phyloP scores from a whole-genome alignment of 2,797 vertebrate species.

The Eurystomus glaucurus region DNA sequence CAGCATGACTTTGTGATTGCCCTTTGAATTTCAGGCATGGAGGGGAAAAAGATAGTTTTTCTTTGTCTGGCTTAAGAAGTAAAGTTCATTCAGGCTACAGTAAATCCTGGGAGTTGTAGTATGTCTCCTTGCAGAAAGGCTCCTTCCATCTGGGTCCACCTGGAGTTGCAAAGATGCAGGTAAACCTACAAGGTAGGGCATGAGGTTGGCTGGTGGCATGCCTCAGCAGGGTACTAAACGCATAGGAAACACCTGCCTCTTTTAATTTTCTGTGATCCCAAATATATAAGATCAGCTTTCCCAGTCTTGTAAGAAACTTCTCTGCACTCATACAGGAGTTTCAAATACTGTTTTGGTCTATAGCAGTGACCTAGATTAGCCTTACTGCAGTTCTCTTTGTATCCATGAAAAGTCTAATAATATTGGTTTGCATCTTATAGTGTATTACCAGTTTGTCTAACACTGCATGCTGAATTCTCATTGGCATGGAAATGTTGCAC shows the following conservation, averaged over 20 bases:
- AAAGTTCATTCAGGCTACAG: constrained; percentile 25
- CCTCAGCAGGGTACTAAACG: constrained; percentile 40
- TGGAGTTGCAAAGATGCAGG: not conserved
- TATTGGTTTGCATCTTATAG: not conserved
- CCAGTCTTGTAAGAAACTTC: constrained; percentile 15
- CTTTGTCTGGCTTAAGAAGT: not conserved
- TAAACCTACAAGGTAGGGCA: constrained; percentile 36
- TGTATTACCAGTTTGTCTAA: not conserved
- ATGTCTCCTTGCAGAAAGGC: not conserved
- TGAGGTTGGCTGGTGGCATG: not conserved
- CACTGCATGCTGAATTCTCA: not conserved
- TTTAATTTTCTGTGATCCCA: constrained; percentile 45
- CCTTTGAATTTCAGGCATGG: constrained; percentile 8
- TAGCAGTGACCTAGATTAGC: not conserved
- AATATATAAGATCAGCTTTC: constrained; percentile 12
- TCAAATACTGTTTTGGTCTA: not conserved
- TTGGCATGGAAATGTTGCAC: not conserved
- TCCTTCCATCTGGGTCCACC: not conserved
- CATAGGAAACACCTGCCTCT: constrained; percentile 16
- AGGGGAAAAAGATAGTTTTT: not conserved
- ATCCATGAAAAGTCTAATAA: not conserved
- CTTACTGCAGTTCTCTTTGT: not conserved
- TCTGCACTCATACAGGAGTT: not conserved
- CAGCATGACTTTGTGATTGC: not conserved
- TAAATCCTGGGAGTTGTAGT: constrained; percentile 10